Evolutionary conservation across 2,888 invertebrate species (phyloP).

Genomic region (Caenorhabditis sp.): DNA sequence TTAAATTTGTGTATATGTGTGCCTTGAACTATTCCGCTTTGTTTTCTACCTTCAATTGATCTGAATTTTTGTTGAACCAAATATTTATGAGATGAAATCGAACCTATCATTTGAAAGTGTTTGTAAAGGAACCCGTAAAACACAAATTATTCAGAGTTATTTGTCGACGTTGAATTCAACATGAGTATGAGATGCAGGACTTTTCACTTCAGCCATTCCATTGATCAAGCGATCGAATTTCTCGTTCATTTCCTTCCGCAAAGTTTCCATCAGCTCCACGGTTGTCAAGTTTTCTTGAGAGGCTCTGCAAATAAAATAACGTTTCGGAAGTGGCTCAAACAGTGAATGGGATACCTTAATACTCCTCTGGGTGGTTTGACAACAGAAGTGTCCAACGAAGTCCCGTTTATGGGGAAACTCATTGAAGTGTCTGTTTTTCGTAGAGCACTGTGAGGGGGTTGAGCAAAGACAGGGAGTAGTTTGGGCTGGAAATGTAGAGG

Average conservation of each 20-base stretch:
- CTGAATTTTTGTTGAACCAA: not conserved
- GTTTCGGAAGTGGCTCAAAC: not conserved
- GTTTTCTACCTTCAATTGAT: slow-evolving; percentile 1
- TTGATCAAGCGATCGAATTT: slow-evolving; percentile 51
- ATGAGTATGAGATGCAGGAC: slow-evolving; percentile 38
- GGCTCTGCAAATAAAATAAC: slow-evolving; percentile 11
- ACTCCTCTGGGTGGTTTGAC: slow-evolving; percentile 58
- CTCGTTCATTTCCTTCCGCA: slow-evolving; percentile 60
- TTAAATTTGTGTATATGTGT: not conserved
- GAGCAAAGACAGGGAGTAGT: slow-evolving; percentile 50
- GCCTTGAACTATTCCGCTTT: not conserved
- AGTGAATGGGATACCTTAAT: slow-evolving; percentile 24
- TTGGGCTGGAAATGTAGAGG: slow-evolving; percentile 34
- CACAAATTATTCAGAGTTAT: slow-evolving; percentile 9
- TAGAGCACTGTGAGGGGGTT: slow-evolving; percentile 69
- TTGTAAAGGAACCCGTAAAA: slow-evolving; percentile 12
- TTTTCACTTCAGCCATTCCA: slow-evolving; percentile 41
- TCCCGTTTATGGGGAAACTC: slow-evolving; percentile 70
- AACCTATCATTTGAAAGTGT: not conserved
- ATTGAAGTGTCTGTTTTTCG: slow-evolving; percentile 74
- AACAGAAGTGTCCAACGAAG: slow-evolving; percentile 18
- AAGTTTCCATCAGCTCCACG: slow-evolving; percentile 51
- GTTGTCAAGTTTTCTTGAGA: slow-evolving; percentile 50
- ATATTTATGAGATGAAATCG: slow-evolving; percentile 3
- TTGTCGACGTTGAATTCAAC: slow-evolving; percentile 44